These are phyloP conservation scores for Platorchestia sp. DNA, from an alignment of 1,140 invertebrate species.

Conservation along the genomic window DNA sequence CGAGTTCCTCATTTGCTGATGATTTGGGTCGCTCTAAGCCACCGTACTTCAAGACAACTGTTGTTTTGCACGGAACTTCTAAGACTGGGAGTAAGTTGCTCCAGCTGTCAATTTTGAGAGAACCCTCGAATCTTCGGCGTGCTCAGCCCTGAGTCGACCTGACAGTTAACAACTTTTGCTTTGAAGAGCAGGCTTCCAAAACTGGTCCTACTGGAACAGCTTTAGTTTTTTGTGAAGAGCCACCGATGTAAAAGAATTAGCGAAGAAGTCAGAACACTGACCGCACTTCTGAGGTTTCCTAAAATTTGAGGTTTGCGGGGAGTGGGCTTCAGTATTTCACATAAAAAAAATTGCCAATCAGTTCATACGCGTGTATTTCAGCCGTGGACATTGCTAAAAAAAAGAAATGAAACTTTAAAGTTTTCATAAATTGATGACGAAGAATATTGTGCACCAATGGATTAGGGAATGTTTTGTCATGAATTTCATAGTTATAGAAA, in stretches of 20 bases:
- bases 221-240: constrained; percentile 5
- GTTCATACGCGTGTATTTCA: neutral
- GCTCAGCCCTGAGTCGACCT: constrained; percentile 18
- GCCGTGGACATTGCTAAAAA: neutral
- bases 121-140: neutral
- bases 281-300: neutral
- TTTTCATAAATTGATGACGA: neutral
- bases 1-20: neutral
- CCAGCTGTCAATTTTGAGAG: constrained; percentile 10
- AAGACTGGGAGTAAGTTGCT: neutral
- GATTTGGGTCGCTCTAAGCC: neutral
- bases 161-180: constrained; percentile 47
- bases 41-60: neutral
- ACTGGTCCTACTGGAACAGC: neutral
- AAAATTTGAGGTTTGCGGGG: neutral
- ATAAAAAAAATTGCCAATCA: neutral
- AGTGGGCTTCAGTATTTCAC: neutral
- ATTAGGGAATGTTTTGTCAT: neutral
- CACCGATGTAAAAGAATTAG: constrained; percentile 28
- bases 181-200: neutral
- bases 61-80: neutral
- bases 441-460: neutral
- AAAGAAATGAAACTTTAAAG: neutral
- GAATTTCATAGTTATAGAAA: neutral
- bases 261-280: constrained; percentile 5